A percentile compares a stretch with the other conserved stretches of the same genome.
Conservation (phyloP, 2,113 vertebrate species). For the Salvelinus sp. region DNA sequence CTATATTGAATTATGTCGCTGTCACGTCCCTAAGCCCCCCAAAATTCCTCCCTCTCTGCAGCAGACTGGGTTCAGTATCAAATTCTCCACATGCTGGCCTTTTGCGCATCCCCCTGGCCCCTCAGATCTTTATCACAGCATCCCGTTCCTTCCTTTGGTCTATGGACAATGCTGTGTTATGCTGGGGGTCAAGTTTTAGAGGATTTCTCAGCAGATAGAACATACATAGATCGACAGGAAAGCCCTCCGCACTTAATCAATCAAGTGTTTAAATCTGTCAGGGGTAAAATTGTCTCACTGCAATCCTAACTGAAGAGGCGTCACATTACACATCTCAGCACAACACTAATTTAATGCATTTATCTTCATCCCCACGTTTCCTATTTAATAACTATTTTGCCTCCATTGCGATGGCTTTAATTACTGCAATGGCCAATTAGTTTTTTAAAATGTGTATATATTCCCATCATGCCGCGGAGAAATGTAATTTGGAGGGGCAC, state of each 20-base stretch:
- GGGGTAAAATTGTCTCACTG: constrained; percentile 4
- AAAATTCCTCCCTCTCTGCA: constrained; percentile 4
- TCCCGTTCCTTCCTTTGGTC: not conserved
- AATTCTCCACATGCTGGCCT: constrained; percentile 13
- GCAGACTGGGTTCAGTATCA: constrained; percentile 4
- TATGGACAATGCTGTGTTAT: constrained; percentile 1
- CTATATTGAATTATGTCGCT: constrained; percentile 11
- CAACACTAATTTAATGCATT: not conserved
- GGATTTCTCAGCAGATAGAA: not conserved
- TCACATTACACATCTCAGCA: not conserved
- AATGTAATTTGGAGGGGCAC: not conserved
- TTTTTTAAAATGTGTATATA: not conserved
- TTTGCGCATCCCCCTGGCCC: constrained; percentile 2
- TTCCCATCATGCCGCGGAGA: not conserved
- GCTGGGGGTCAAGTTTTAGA: not conserved
- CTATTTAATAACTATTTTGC: not conserved
- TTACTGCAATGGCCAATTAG: constrained; percentile 1
- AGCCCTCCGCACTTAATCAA: constrained; percentile 18
- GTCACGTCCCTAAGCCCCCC: constrained; percentile 6
- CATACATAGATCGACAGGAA: not conserved
- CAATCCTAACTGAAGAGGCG: not conserved
- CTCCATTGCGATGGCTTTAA: not conserved
- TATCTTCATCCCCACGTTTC: not conserved
- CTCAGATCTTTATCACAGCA: constrained; percentile 3
- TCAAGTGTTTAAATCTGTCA: constrained; percentile 17